Evolutionary conservation across 2,113 vertebrate genomes (phyloP).

Genomic region (Phalacrocorax aristotelis): DNA sequence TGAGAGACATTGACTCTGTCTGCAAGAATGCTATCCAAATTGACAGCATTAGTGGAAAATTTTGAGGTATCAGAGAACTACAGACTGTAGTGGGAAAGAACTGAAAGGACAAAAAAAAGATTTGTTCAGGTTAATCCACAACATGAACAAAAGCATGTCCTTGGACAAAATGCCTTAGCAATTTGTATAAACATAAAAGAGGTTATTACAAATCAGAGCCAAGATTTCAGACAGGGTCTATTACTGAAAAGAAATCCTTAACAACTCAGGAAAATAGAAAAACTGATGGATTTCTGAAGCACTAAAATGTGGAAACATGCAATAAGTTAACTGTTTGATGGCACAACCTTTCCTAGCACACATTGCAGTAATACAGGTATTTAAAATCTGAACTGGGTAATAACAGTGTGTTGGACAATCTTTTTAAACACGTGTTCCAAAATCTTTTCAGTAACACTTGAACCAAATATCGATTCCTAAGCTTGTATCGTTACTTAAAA

Average conservation of each 20-base stretch:
- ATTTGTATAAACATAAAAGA: neutral
- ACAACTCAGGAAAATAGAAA: neutral
- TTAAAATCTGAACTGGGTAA: neutral
- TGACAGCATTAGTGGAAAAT: neutral
- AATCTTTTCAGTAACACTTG: neutral
- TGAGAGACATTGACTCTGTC: neutral
- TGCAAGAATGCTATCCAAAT: neutral
- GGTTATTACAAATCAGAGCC: neutral
- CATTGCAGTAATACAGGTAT: neutral
- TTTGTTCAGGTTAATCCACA: neutral
- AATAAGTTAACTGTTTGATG: neutral
- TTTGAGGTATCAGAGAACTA: neutral
- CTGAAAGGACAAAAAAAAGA: neutral
- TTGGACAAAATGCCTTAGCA: neutral
- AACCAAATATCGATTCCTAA: neutral
- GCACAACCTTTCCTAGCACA: neutral
- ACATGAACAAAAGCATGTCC: neutral
- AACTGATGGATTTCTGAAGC: fast-evolving
- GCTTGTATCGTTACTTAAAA: neutral
- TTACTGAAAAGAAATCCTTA: neutral
- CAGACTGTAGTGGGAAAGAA: neutral
- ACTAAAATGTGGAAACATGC: neutral
- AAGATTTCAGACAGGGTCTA: neutral
- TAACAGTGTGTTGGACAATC: neutral
- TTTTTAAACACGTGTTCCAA: neutral